Base-by-base conservation (phyloP, 2,797 vertebrate species). In the Poeciliopsis paucimaculata region DNA sequence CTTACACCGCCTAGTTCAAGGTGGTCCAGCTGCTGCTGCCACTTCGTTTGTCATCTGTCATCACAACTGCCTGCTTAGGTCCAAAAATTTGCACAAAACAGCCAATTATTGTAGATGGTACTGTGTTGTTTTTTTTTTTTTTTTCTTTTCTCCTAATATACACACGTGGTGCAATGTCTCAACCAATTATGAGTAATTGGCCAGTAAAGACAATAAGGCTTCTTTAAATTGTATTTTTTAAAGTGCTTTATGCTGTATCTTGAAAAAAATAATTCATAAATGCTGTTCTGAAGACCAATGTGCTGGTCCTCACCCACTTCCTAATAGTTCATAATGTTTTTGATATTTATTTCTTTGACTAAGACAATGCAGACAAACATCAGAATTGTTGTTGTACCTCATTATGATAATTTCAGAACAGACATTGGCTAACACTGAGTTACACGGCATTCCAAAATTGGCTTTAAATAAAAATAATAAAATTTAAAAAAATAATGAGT, bases 1-100 rank as follows among this genome's bases (percentile, higher is more conserved):
- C 68, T n/a, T 49, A 66, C 81, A 77, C 87, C 81, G 77, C 82
- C 77, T 86, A 85, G 83, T 88, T 89, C 84, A 85, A 77, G 77
- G 34, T 16, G 34, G 76, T 82, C 79, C 62, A 77, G n/a, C 68
- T 43, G 28, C 73, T 49, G 66, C 43, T 12, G 26, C 10, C 15
- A n/a, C 23, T 72, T 71, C 71, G 78, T 76, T 77, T 73, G 82
- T 90, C 78, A 74, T 81, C 84, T 72, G 75, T 77, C 36, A 20
- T 83, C 75, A 84, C 83, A 80, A 31, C 46, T 71, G 73, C 51
- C 47, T 45, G 49, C 31, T 60, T 34, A 31, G 55, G 74, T 62
- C 73, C 46, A 81, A 71, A 46, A 70, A 60, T 76, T 64, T 73
- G 20, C 31, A 66, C 34, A 77, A 16, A 75, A 79, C 36, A 75